Evolutionary conservation across 2,797 vertebrate genomes (phyloP), one percentile per base, ranked within the genome.

Genomic region (Hypotaenidia philippensis): DNA sequence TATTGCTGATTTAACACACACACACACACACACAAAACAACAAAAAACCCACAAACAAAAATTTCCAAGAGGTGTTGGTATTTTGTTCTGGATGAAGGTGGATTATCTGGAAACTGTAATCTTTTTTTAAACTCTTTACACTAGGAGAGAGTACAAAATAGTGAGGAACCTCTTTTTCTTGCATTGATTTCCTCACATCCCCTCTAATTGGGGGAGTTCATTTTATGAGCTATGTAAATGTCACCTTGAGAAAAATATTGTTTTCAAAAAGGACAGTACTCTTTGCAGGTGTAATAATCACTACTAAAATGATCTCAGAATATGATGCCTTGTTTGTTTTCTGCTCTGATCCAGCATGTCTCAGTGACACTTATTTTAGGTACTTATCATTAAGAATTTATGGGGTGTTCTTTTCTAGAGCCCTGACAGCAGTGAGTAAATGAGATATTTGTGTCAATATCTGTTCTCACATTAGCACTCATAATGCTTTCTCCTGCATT

Each of bases 341-440:
- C 71, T 68, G 14, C 31, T 83, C 41, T 47, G 50, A 92, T 72
- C 27, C 41, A 47, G 11, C 40, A 50, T 66, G 40, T 81, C 50
- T 75, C 41, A 65, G n/a, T 75, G 61, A 86, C 59, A 41, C 47
- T 87, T 89, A 77, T 61, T 94, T 90, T 84, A 77, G 75, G 29
- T 71, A 89, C 64, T 93, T 86, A 63, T n/a, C 36, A 77, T 87
- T 89, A 95, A 87, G 50, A 94, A 96, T 94, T 95, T 89, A 87
- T 75, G 26, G 34, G 26, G 5, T 57, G 34, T 74, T 84, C 63
- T 91, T 94, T 93, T 80, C 71, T 89, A 71, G 26, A 87, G 22
- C 32, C 21, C 11, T 52, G 41, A 72, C 55, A 38, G 9, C 50
- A 69, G 32, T 40, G 22, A 88, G 57, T 71, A 89, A 95, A 87